Evolutionary conservation across 2,113 vertebrate genomes (phyloP).

Genomic region (Leptobrachium ailaonicum): DNA sequence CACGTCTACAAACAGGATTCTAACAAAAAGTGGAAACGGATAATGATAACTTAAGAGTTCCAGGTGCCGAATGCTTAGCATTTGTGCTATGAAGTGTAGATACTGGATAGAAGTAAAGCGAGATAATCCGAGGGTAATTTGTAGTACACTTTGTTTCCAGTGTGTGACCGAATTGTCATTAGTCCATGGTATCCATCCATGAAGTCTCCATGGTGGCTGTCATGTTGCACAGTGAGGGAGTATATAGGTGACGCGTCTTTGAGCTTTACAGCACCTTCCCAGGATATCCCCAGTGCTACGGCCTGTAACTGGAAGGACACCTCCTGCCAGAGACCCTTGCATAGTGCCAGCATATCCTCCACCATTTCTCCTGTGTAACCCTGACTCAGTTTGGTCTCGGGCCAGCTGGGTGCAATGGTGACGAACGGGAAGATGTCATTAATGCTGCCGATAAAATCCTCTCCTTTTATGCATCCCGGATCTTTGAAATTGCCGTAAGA

Average conservation of each 20-base stretch:
- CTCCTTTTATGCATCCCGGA: constrained; percentile 58
- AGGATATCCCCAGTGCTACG: constrained; percentile 30
- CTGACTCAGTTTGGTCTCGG: constrained; percentile 51
- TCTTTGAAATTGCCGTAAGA: constrained; percentile 55
- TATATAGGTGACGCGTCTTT: constrained; percentile 54
- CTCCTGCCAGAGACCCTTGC: constrained; percentile 62
- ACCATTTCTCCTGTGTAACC: constrained; percentile 62
- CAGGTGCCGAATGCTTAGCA: background rate
- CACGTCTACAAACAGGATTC: too few relatives aligned
- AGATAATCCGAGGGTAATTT: constrained; percentile 52
- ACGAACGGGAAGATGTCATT: constrained; percentile 67
- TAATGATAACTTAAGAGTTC: too few relatives aligned
- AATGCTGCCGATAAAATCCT: constrained; percentile 63
- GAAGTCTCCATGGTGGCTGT: background rate
- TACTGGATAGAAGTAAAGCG: constrained; percentile 14
- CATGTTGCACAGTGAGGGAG: constrained; percentile 61
- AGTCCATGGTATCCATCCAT: constrained; percentile 42
- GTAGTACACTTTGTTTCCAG: constrained; percentile 62
- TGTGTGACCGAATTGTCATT: constrained; percentile 34
- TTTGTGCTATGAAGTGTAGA: constrained; percentile 35
- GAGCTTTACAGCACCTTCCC: constrained; percentile 49
- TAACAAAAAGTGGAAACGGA: too few relatives aligned
- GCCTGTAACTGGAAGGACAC: constrained; percentile 70
- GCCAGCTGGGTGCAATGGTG: constrained; percentile 69
- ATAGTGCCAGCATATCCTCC: constrained; percentile 64